Evolutionary conservation across 2,888 invertebrate species (phyloP), one percentile per base, ranked within the genome.

Genomic region (Rutpela maculata): DNA sequence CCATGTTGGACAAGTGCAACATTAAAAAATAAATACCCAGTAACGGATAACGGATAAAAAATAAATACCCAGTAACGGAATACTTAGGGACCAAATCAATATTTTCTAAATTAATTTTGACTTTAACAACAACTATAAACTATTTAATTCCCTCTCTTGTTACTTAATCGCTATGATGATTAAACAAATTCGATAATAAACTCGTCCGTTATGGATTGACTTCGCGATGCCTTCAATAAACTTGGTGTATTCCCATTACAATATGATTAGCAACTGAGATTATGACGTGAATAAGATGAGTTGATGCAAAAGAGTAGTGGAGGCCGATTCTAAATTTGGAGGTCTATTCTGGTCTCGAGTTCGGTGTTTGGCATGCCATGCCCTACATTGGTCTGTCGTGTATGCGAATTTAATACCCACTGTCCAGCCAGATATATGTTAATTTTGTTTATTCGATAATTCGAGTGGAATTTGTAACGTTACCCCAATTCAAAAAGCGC

Each of bases 311-410:
- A 75, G 50, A 66, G 70, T 74, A 65, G 76, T 75, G 67, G 76
- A 76, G 80, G 77, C 78, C 78, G 80, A 43, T 56, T 80, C 80
- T 80, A 80, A 78, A 77, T 78, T 77, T 75, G 85, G 84, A 81
- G 76, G 78, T 85, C 86, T 88, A 88, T 87, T 87, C 81, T 84
- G 81, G 82, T 68, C 75, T 65, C 75, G 72, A 73, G 79, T 82
- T 81, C 80, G 81, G 83, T 60, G 80, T 81, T 82, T 82, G 80
- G 83, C 82, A 85, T 85, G 76, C 83, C 85, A 83, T 87, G 86
- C 80, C 87, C 88, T 86, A 88, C 84, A 87, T 88, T 86, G 85
- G 86, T 80, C 83, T 78, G 76, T 67, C 43, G 71, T 77, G 74
- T 77, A 74, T 65, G 77, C 80, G 80, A 81, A 81, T 78, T 79